phyloP scores from a whole-genome alignment of 2,888 invertebrate species.

The Cerastis leucographa region DNA sequence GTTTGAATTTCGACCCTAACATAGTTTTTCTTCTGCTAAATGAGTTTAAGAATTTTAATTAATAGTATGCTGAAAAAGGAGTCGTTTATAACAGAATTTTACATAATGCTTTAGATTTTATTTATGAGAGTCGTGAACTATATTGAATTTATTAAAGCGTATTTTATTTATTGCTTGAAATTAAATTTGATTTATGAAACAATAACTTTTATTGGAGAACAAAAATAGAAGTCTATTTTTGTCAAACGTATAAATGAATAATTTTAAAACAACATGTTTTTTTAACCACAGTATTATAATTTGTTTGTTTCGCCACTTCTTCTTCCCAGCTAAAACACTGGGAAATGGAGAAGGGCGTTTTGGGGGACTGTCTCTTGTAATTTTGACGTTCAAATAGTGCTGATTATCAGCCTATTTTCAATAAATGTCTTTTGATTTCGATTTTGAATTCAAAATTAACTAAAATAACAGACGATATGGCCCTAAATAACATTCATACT shows the following conservation, averaged over 20 bases:
- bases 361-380: too few relatives aligned
- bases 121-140: slow-evolving; percentile 7
- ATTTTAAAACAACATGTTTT: too few relatives aligned
- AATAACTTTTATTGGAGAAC: not conserved
- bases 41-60: slow-evolving; percentile 52
- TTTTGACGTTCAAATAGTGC: too few relatives aligned
- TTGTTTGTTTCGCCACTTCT: too few relatives aligned
- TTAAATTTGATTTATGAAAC: slow-evolving; percentile 32
- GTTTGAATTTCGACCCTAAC: slow-evolving; percentile 31
- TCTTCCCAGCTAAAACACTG: too few relatives aligned
- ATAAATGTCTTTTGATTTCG: too few relatives aligned
- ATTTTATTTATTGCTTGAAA: slow-evolving; percentile 1
- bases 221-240: not conserved
- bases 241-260: too few relatives aligned
- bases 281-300: too few relatives aligned
- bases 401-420: too few relatives aligned
- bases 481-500: not conserved
- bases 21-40: slow-evolving; percentile 40
- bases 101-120: slow-evolving; percentile 25
- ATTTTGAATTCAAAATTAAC: not conserved
- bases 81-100: slow-evolving; percentile 32
- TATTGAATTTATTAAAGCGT: slow-evolving; percentile 24
- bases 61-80: slow-evolving; percentile 31
- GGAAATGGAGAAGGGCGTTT: too few relatives aligned
- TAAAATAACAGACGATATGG: not conserved